Conservation (phyloP, 2,113 vertebrate genomes). For the Neogale vison region DNA sequence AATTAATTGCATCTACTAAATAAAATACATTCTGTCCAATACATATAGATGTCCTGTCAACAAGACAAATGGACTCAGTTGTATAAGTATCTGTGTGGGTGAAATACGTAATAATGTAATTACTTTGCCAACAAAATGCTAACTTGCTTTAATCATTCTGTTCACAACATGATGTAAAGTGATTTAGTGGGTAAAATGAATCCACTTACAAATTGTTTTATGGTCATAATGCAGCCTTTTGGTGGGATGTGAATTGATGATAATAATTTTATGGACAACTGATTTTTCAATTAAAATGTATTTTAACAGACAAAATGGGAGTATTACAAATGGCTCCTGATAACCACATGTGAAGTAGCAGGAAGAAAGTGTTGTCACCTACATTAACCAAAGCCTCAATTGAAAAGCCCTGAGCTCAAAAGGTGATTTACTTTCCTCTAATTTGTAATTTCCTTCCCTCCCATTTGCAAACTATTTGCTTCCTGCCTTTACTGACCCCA, state of each 20-base stretch:
- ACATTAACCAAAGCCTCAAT: conserved; percentile 46
- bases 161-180: conserved; percentile 81
- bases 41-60: conserved; percentile 84
- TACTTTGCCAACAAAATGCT: conserved; percentile 84
- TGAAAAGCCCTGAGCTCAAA: conserved; percentile 48
- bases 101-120: conserved; percentile 86
- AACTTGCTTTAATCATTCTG: conserved; percentile 84
- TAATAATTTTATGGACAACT: conserved; percentile 88
- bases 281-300: conserved; percentile 89
- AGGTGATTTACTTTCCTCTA: conserved; percentile 74
- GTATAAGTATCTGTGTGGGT: conserved; percentile 79
- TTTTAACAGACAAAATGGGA: conserved; percentile 80
- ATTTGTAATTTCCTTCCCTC: conserved; percentile 70
- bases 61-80: conserved; percentile 83
- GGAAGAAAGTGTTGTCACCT: conserved; percentile 58
- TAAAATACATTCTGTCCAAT: conserved; percentile 79
- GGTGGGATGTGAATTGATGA: conserved; percentile 84
- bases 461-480: conserved; percentile 10
- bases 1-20: conserved; percentile 81
- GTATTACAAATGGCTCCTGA: conserved; percentile 79
- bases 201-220: conserved; percentile 87
- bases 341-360: conserved; percentile 69
- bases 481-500: conserved; percentile 46
- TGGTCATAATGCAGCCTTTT: conserved; percentile 82
- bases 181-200: conserved; percentile 86